Conservation (phyloP, 2,113 vertebrate species). For the Eidolon helvum region DNA sequence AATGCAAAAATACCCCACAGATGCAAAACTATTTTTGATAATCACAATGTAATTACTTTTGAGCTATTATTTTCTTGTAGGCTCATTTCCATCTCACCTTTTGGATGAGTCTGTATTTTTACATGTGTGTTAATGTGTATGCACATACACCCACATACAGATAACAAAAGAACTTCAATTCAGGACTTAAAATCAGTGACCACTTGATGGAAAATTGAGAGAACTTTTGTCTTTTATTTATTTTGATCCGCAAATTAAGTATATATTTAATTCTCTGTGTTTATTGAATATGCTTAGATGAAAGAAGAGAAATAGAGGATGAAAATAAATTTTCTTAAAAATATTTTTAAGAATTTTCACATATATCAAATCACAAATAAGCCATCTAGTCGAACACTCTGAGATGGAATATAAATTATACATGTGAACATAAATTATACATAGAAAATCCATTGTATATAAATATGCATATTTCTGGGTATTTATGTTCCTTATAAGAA, state of each 20-base stretch:
- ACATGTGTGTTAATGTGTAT: neutral
- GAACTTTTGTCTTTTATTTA: neutral
- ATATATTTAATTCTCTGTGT: constrained; percentile 38
- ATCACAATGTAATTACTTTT: neutral
- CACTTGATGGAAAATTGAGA: constrained; percentile 8
- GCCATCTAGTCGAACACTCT: constrained; percentile 45
- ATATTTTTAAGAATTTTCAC: constrained; percentile 32
- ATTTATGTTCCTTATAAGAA: neutral
- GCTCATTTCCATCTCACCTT: neutral
- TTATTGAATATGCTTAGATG: neutral
- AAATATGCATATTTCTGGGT: neutral
- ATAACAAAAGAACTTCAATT: neutral
- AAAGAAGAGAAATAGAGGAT: constrained; percentile 16
- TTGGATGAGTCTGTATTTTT: neutral
- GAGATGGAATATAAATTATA: constrained; percentile 18
- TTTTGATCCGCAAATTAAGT: constrained; percentile 26
- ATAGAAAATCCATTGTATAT: constrained; percentile 13
- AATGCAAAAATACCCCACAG: neutral
- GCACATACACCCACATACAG: neutral
- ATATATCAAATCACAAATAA: constrained; percentile 23
- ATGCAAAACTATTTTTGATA: neutral
- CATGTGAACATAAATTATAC: constrained; percentile 5
- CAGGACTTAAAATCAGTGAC: neutral
- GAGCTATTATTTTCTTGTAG: neutral
- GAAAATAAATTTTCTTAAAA: constrained; percentile 23